Percentiles rank a stretch among this genome's conserved stretches.
Conservation (phyloP, 2,888 invertebrate species). For the Acanthosepion esculentum region DNA sequence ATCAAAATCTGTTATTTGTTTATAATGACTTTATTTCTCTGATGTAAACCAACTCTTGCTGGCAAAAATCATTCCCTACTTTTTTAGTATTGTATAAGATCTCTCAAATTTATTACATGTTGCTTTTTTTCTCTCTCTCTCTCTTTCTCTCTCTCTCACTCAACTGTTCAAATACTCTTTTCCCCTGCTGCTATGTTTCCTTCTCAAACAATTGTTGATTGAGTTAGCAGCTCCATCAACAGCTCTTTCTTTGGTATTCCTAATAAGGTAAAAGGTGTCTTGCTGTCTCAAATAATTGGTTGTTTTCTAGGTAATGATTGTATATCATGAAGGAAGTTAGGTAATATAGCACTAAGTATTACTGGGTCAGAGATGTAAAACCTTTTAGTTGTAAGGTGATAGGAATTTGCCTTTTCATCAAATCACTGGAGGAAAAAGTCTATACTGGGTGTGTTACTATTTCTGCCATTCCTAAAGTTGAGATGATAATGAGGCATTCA, state of each 20-base stretch:
- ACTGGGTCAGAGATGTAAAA: not conserved
- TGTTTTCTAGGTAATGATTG: conserved; percentile 20
- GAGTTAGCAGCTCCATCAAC: conserved; percentile 33
- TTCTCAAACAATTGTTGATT: conserved; percentile 33
- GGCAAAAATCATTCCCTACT: not conserved
- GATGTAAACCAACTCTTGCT: not conserved
- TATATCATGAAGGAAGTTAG: not conserved
- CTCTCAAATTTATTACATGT: not conserved
- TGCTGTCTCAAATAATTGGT: conserved; percentile 23
- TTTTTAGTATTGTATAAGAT: not conserved
- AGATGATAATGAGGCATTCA: not conserved
- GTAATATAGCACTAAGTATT: conserved; percentile 23
- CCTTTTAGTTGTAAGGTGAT: conserved; percentile 1
- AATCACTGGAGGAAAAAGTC: not conserved
- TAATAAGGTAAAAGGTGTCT: conserved; percentile 33
- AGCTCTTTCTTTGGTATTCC: conserved; percentile 21
- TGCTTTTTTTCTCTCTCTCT: not conserved
- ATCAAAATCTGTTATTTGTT: not conserved
- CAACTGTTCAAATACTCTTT: not conserved
- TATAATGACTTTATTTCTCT: not conserved
- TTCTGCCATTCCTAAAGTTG: not conserved
- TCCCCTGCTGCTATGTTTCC: conserved; percentile 33
- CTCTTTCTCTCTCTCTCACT: not conserved
- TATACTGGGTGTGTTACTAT: not conserved
- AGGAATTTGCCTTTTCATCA: not conserved